These are phyloP conservation scores for Patagioenas fasciata DNA, from an alignment of 2,113 vertebrate species.

Conservation along the genomic window DNA sequence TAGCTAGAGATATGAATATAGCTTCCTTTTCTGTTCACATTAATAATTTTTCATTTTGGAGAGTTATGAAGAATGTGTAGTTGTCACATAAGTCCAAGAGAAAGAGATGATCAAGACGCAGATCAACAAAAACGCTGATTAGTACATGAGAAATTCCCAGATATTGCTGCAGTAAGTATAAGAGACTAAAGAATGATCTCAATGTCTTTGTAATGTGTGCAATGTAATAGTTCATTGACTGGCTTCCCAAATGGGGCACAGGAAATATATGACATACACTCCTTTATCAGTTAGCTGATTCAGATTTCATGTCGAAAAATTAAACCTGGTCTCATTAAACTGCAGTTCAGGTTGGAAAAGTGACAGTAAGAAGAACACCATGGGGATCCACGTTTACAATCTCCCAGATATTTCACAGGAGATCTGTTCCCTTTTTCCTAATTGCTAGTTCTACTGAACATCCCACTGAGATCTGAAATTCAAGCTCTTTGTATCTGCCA, in stretches of 20 bases:
- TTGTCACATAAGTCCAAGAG: neutral
- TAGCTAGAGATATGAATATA: neutral
- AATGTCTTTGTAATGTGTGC: neutral
- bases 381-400: neutral
- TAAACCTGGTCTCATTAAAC: neutral
- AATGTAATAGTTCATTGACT: neutral
- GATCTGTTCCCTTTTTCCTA: conserved; percentile 53
- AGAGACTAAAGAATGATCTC: neutral
- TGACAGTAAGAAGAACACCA: neutral
- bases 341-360: neutral
- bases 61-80: neutral
- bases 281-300: conserved; percentile 10
- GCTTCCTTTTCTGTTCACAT: neutral
- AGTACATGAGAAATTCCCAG: neutral
- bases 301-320: conserved; percentile 13
- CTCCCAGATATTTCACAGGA: conserved; percentile 33
- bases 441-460: conserved; percentile 22
- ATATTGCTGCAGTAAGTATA: neutral
- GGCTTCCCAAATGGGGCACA: neutral
- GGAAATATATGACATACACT: neutral
- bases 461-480: conserved; percentile 33
- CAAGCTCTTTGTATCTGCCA: neutral
- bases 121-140: neutral
- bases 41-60: neutral
- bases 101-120: neutral